Conservation (phyloP, 2,113 vertebrate species). For the Varanus salvator region DNA sequence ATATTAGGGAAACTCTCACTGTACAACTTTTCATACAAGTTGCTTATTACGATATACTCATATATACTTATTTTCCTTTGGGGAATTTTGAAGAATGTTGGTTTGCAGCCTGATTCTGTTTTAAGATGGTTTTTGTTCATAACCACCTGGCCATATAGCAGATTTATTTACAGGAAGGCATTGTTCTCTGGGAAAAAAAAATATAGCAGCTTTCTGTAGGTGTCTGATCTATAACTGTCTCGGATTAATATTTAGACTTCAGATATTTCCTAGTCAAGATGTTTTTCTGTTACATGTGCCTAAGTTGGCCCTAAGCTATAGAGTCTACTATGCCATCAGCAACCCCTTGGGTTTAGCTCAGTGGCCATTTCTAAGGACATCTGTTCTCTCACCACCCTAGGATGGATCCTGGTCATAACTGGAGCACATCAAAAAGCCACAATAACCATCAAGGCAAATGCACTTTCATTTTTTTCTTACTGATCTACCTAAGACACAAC, state of each 20-base stretch:
- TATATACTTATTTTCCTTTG: too few species aligned
- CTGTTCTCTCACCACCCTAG: too few species aligned
- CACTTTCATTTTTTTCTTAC: neutral
- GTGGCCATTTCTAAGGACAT: too few species aligned
- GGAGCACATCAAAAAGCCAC: neutral
- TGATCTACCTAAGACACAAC: fast-evolving
- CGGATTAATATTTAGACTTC: neutral
- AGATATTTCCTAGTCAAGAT: neutral
- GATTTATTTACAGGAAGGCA: neutral
- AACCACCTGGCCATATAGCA: neutral
- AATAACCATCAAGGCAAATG: neutral
- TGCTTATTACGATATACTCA: conserved; percentile 37
- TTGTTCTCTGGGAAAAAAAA: conserved; percentile 15
- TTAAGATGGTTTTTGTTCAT: conserved; percentile 40
- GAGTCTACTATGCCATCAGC: too few species aligned
- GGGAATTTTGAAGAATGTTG: conserved; percentile 16
- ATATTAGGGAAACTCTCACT: neutral
- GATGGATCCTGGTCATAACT: too few species aligned
- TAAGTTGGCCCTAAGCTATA: too few species aligned
- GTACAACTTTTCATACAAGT: conserved; percentile 36
- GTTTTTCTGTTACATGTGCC: neutral
- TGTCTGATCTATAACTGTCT: neutral
- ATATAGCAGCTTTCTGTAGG: neutral
- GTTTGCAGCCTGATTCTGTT: conserved; percentile 43
- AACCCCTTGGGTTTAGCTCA: too few species aligned